Percentiles rank a stretch among this genome's conserved stretches.
These are phyloP conservation scores for Amphimedon queenslandica DNA, from an alignment of 37 sponge, comb jelly and placozoan species.

Conservation along the genomic window DNA sequence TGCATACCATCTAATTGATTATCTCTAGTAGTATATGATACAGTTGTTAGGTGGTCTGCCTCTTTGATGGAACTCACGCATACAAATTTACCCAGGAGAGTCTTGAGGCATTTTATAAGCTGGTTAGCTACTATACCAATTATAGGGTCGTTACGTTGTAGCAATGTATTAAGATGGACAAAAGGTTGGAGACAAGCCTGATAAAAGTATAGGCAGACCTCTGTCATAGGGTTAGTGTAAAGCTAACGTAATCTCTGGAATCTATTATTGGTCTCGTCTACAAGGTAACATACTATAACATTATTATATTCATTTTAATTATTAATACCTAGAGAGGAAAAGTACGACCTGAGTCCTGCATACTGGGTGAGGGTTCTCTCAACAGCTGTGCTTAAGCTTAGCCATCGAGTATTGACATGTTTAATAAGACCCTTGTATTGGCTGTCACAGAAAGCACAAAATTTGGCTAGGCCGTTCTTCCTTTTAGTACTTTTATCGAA, in stretches of 20 bases:
- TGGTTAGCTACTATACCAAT: slow-evolving; percentile 21
- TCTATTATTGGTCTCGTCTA: slow-evolving; percentile 6
- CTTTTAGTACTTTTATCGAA: slow-evolving; percentile 54
- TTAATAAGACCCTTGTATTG: slow-evolving; percentile 33
- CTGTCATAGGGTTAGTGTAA: slow-evolving; percentile 19
- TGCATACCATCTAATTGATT: slow-evolving; percentile 23
- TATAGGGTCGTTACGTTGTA: slow-evolving; percentile 40
- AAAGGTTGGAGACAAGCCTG: slow-evolving; percentile 24
- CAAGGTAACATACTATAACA: not conserved
- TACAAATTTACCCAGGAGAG: slow-evolving; percentile 35
- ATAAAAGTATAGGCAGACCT: slow-evolving; percentile 32
- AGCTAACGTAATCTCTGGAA: slow-evolving; percentile 10
- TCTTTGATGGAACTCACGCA: slow-evolving; percentile 11
- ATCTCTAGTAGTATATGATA: not conserved
- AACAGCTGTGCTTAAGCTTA: slow-evolving; percentile 35
- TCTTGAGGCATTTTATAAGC: slow-evolving; percentile 19
- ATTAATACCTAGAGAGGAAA: slow-evolving; percentile 19
- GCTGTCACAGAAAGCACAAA: slow-evolving; percentile 33
- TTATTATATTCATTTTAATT: not conserved
- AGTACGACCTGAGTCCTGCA: slow-evolving; percentile 30
- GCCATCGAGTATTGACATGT: slow-evolving; percentile 43
- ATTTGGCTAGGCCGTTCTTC: slow-evolving; percentile 30
- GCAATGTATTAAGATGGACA: slow-evolving; percentile 17
- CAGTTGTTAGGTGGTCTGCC: slow-evolving; percentile 6
- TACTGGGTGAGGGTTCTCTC: slow-evolving; percentile 35